phyloP scores from a whole-genome alignment of 2,797 vertebrate genomes.

The Halcyon smyrnensis region DNA sequence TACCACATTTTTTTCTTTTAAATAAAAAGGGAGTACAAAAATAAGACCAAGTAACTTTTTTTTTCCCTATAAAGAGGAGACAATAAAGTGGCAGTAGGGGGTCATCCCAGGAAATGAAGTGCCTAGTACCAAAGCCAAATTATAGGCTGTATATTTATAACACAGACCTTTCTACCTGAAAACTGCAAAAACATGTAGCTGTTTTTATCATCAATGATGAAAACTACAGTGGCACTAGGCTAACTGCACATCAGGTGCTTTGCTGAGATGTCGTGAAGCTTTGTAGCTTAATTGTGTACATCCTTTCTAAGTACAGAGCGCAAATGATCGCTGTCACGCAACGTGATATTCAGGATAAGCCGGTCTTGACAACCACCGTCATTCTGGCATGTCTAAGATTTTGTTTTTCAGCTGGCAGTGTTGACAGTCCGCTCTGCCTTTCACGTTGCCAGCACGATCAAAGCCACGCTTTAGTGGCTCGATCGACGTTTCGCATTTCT shows the following conservation, averaged over 20 bases:
- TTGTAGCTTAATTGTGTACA: accelerated
- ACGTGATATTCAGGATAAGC: not conserved
- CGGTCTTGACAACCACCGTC: not conserved
- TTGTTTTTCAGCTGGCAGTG: not conserved
- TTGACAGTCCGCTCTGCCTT: not conserved
- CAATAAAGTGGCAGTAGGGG: not conserved
- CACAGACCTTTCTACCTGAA: not conserved
- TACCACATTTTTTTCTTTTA: not conserved
- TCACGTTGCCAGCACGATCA: not conserved
- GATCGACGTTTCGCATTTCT: not conserved
- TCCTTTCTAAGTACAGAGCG: accelerated
- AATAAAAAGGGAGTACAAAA: not conserved
- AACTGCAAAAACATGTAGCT: not conserved
- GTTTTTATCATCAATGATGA: accelerated
- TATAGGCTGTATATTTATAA: not conserved
- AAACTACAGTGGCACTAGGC: accelerated
- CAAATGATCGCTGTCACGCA: not conserved
- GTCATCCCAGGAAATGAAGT: not conserved
- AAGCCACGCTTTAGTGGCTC: not conserved
- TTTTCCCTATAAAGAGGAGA: not conserved
- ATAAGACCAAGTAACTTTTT: not conserved
- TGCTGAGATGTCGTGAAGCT: not conserved
- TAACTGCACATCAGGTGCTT: not conserved
- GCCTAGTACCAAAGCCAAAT: not conserved
- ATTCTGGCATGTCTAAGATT: not conserved